A percentile compares a stretch with the other conserved stretches of the same genome.
These are phyloP conservation scores for Alligator sinensis DNA, from an alignment of 2,113 vertebrate genomes.

Conservation along the genomic window DNA sequence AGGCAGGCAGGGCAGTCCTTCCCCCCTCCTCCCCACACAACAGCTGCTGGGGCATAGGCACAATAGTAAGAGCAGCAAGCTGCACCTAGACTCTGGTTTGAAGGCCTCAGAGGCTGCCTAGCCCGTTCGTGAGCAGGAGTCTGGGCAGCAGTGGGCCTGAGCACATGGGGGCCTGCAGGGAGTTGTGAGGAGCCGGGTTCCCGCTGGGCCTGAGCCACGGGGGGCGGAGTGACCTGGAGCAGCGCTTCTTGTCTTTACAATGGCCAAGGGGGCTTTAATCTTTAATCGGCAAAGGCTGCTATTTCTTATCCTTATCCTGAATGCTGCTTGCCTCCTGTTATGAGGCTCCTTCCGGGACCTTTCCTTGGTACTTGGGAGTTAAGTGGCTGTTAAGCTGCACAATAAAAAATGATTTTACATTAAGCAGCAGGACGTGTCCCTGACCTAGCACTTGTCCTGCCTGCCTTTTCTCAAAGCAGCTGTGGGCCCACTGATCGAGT, in stretches of 20 bases:
- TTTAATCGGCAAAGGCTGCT: not conserved
- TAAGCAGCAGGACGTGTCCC: not conserved
- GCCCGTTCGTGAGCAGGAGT: not conserved
- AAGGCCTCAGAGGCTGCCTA: not conserved
- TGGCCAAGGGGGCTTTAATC: not conserved
- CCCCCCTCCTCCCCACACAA: too few relatives aligned
- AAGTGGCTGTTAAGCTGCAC: conserved; percentile 24
- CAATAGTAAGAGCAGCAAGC: not conserved
- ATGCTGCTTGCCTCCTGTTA: not conserved
- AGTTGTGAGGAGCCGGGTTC: not conserved
- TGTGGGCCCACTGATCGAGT: too few relatives aligned
- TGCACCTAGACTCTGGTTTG: not conserved
- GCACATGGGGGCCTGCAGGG: not conserved
- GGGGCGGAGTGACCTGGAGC: not conserved
- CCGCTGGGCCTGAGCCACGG: not conserved
- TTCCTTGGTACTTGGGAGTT: rapidly evolving
- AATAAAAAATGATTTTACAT: conserved; percentile 43
- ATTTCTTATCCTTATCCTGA: not conserved
- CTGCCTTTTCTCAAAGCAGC: not conserved
- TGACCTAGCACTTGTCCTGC: not conserved
- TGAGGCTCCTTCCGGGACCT: not conserved
- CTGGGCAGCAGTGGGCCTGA: not conserved
- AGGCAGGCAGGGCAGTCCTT: too few relatives aligned
- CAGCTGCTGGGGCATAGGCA: not conserved
- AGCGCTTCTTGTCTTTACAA: not conserved